phyloP scores from a whole-genome alignment of 2,797 vertebrate species.

The Hipposideros larvatus region DNA sequence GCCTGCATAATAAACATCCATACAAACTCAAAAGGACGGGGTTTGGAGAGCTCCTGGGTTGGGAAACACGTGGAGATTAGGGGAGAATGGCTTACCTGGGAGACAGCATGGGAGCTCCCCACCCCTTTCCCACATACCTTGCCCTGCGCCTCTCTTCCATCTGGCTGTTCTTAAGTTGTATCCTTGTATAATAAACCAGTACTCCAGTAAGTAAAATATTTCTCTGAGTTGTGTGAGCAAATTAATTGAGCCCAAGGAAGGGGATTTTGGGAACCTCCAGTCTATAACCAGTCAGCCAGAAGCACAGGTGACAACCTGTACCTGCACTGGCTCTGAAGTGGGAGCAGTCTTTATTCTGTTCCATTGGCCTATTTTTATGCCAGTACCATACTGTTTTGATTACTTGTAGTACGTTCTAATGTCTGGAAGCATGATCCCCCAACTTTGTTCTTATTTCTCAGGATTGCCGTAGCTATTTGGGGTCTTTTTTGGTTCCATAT shows the following conservation, averaged over 20 bases:
- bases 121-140: neutral
- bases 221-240: neutral
- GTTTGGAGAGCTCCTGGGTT: neutral
- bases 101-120: too few species aligned
- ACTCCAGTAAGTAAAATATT: neutral
- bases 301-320: neutral
- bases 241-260: neutral
- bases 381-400: too few species aligned
- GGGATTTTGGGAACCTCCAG: neutral
- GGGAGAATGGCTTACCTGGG: neutral
- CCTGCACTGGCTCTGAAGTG: too few species aligned
- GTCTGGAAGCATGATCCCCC: too few species aligned
- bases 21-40: neutral
- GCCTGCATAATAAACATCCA: neutral
- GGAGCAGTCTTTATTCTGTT: too few species aligned
- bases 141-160: neutral
- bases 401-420: too few species aligned
- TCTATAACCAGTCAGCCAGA: neutral
- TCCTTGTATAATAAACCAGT: neutral
- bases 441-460: too few species aligned
- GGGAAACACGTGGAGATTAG: neutral
- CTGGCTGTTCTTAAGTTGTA: neutral
- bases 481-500: too few species aligned
- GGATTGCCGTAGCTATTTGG: too few species aligned
- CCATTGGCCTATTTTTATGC: too few species aligned